Percentiles rank a stretch among this genome's conserved stretches.
These are phyloP conservation scores for Glaucidium brasilianum DNA, from an alignment of 2,113 vertebrate species.

Conservation along the genomic window DNA sequence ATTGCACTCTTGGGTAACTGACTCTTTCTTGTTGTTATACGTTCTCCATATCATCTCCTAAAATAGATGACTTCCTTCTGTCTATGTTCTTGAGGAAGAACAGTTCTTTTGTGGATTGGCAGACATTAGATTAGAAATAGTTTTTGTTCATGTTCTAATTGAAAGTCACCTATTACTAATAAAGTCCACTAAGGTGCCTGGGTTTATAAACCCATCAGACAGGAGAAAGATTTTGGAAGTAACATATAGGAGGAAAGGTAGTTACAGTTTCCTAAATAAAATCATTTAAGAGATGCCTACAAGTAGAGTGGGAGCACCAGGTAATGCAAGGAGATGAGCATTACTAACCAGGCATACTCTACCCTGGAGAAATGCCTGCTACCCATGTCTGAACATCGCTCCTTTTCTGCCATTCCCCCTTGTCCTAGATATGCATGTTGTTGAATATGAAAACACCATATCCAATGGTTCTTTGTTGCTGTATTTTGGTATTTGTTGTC, in stretches of 20 bases:
- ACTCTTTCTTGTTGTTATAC: neutral
- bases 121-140: neutral
- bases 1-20: neutral
- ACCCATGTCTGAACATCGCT: neutral
- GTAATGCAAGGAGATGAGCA: neutral
- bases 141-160: neutral
- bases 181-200: neutral
- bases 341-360: neutral
- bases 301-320: neutral
- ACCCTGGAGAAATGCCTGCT: neutral
- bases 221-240: neutral
- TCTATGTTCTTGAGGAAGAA: neutral
- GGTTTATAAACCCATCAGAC: neutral
- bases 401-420: neutral
- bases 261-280: neutral
- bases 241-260: neutral
- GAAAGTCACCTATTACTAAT: neutral
- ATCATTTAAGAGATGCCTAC: neutral
- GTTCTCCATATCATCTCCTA: neutral
- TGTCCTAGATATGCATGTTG: neutral
- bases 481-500: neutral
- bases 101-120: neutral
- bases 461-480: neutral
- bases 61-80: neutral
- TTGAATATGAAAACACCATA: neutral